These are phyloP conservation scores for Aphelenchoides avenae DNA, from an alignment of 1,140 invertebrate species.

Conservation along the genomic window DNA sequence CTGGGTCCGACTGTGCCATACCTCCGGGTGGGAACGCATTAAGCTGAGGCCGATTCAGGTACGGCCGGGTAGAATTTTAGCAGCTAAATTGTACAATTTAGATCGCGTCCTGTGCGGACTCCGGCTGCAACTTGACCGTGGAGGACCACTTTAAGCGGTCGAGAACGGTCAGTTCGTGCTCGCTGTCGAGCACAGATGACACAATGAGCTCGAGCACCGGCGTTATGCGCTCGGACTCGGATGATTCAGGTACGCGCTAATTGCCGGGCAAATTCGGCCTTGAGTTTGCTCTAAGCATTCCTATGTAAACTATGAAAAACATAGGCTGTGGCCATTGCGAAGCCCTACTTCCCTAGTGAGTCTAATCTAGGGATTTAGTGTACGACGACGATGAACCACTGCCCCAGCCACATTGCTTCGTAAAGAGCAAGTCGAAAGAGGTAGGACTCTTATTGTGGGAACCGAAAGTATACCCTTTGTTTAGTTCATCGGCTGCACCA, in stretches of 20 bases:
- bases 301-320: neutral
- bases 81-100: too few relatives aligned
- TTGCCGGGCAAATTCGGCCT: neutral
- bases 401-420: constrained; percentile 83
- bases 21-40: constrained; percentile 81
- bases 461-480: constrained; percentile 27
- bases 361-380: constrained; percentile 10
- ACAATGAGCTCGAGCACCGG: neutral
- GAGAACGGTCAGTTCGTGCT: constrained; percentile 11
- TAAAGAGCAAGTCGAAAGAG: constrained; percentile 83
- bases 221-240: constrained; percentile 21
- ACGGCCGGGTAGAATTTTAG: constrained; percentile 9
- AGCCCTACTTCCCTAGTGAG: neutral
- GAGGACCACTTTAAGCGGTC: neutral
- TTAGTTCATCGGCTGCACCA: constrained; percentile 88
- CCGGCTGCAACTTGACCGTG: constrained; percentile 19
- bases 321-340: neutral
- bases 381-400: constrained; percentile 62
- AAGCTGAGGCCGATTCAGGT: constrained; percentile 67
- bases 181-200: constrained; percentile 30
- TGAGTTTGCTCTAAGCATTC: neutral
- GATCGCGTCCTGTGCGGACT: constrained; percentile 20
- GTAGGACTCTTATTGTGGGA: constrained; percentile 61
- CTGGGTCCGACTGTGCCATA: constrained; percentile 90
- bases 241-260: constrained; percentile 19